Conservation (phyloP, 2,888 invertebrate genomes). For the Meiosimyza decipiens region DNA sequence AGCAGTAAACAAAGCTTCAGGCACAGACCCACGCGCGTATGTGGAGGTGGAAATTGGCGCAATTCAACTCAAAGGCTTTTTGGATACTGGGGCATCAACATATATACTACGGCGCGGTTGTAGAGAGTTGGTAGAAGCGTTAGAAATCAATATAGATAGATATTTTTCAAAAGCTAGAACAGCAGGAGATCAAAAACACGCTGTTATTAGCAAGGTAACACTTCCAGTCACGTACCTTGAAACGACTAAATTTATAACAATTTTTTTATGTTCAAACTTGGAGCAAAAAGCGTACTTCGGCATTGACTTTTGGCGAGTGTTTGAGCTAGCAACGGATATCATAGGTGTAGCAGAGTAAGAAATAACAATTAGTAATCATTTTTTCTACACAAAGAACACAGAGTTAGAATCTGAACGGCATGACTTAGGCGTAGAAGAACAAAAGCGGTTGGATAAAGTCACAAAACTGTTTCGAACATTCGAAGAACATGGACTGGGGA, state of each 20-base stretch:
- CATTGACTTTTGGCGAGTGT: slow-evolving; percentile 27
- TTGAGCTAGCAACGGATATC: slow-evolving; percentile 6
- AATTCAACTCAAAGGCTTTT: not conserved
- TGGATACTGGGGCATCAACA: slow-evolving; percentile 30
- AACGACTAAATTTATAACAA: not conserved
- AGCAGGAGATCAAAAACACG: slow-evolving; percentile 1
- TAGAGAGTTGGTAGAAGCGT: not conserved
- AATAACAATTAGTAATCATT: not conserved
- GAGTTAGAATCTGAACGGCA: slow-evolving; percentile 1
- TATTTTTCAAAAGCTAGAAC: slow-evolving; percentile 1
- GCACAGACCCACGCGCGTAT: not conserved
- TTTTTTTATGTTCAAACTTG: slow-evolving; percentile 18
- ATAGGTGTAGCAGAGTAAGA: not conserved
- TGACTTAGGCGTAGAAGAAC: not conserved
- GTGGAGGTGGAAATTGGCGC: not conserved
- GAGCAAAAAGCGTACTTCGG: slow-evolving; percentile 17
- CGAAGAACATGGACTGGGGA: slow-evolving; percentile 30
- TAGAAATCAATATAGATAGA: not conserved
- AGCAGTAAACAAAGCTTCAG: not conserved
- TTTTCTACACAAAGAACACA: not conserved
- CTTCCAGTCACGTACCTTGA: not conserved
- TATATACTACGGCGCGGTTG: slow-evolving; percentile 12
- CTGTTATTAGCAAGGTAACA: not conserved
- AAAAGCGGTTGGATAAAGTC: not conserved
- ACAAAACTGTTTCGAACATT: slow-evolving; percentile 13